Base-by-base conservation (phyloP, 2,113 vertebrate genomes). In the Perca fluviatilis region DNA sequence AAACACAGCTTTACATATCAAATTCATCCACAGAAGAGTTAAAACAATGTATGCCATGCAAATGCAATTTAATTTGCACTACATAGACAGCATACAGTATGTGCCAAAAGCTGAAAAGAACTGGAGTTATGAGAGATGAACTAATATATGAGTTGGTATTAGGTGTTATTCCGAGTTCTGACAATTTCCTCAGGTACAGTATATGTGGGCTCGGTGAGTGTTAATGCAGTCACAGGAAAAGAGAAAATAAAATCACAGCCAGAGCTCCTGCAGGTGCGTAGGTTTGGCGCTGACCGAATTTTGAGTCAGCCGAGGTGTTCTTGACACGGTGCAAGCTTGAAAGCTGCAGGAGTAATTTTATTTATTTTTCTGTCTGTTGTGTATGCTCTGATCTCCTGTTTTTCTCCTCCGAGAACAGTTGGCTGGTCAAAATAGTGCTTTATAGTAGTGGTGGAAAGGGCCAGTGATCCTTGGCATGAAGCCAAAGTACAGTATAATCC, bases 141-240 rank as follows among this genome's bases (percentile, higher is more conserved):
- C 27, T 56, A 49, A 50, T 46, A 9, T 49, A 13, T 51, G 47
- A 66, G 50, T 50, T 18, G 16, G 53, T 33, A 63, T 27, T 68
- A 49, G n/a, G 15, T 49, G 40, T 19, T 14, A 21, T 25, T 36
- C 74, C 25, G 68, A 74, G 30, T 4, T 23, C 11, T 51, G 66
- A 33, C 27, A 33, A 27, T 36, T 68, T 51, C 27, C 27, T 68
- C 47, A 71, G 88, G 79, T 79, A 74, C 25, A 68, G 79, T 79
- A 74, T 33, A 68, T 62, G 90, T 83, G 86, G 57, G 80, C 58
- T 69, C 47, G 33, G 51, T 84, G 75, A 84, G 60, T 71, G 73
- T 63, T 80, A 76, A 75, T 53, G 72, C 63, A 74, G 74, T 72
- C 69, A 27, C n/a, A 53, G 43, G 43, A 47, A 63, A 53, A 57